Evolutionary conservation across 1,140 invertebrate species (phyloP).

Genomic region (Drosophila ironensis): DNA sequence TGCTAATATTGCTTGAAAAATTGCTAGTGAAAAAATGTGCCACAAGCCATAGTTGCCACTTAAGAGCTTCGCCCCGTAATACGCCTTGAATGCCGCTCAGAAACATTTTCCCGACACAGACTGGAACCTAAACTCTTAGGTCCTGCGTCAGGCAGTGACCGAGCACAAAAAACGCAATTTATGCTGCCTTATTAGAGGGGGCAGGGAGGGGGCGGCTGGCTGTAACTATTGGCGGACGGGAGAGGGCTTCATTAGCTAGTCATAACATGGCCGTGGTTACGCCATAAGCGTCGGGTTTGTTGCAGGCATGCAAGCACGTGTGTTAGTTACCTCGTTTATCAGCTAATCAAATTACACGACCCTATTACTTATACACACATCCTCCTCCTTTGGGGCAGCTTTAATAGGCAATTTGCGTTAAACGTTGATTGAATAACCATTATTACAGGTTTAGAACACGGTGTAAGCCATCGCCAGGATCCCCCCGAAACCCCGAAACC

Average conservation of each 20-base stretch:
- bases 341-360: conserved; percentile 60
- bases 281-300: not conserved
- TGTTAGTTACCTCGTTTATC: conserved; percentile 19
- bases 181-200: no score
- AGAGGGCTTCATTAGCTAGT: conserved; percentile 21
- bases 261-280: conserved; percentile 7
- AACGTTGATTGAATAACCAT: conserved; percentile 68
- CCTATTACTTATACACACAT: conserved; percentile 38
- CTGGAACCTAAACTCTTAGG: no score
- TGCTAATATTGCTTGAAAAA: no score
- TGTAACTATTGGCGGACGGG: not conserved
- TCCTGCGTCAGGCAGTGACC: no score
- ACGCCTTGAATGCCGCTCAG: no score
- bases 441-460: conserved; percentile 49
- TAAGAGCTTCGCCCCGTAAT: no score
- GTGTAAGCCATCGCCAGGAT: no score
- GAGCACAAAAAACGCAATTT: no score
- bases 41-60: no score
- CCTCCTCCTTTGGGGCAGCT: not conserved
- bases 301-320: not conserved
- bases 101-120: no score
- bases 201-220: not conserved
- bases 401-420: conserved; percentile 67
- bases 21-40: no score
- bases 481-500: not conserved